Evolutionary conservation across 92 coral and sea anemone genomes (phyloP), one percentile per base, ranked within the genome.

Genomic region (Micromussa lordhowensis): DNA sequence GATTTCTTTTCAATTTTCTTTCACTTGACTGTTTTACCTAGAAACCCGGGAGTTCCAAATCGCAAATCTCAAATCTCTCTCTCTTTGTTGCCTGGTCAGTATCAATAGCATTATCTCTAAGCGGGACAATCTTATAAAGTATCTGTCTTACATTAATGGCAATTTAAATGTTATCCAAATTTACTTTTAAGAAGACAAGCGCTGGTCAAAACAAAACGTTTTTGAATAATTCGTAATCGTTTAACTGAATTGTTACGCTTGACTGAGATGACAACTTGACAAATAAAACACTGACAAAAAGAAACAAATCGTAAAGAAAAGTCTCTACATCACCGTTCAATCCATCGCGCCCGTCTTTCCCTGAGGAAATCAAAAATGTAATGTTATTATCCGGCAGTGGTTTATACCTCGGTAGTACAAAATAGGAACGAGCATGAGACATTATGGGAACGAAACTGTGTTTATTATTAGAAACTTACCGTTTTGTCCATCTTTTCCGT

Each of bases 401-500:
- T 4, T 40, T 40, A 4, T 40, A 2, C 48, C 48, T 40, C 8
- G 7, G 2, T 40, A 40, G 7, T 40, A 40, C 48, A 0, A 40
- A 40, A 40, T 40, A 2, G 6, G 3, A n/a, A 40, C 48, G 28
- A 61, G 1, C 68, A 5, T 22, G 68, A 61, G 28, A 61, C 6
- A 24, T 61, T 22, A 61, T 22, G 68, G 9, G 28, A 61, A 61
- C 5, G 64, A 61, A 61, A 61, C 26, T 59, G 21, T 14, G 68
- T 59, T 59, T 40, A 28, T 12, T 68, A 31, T 72, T 7, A 10
- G 1, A 75, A 38, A 75, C 80, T 75, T 32, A 44, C 80, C 80
- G 29, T 75, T 75, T 75, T 44, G 80, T 75, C 80, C 80, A 75
- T 75, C 80, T 75, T 75, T 75, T 75, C 80, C 80, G 16, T 75